Evolutionary conservation across 1,140 invertebrate species (phyloP).

Genomic region (Drosophila mauritiana): DNA sequence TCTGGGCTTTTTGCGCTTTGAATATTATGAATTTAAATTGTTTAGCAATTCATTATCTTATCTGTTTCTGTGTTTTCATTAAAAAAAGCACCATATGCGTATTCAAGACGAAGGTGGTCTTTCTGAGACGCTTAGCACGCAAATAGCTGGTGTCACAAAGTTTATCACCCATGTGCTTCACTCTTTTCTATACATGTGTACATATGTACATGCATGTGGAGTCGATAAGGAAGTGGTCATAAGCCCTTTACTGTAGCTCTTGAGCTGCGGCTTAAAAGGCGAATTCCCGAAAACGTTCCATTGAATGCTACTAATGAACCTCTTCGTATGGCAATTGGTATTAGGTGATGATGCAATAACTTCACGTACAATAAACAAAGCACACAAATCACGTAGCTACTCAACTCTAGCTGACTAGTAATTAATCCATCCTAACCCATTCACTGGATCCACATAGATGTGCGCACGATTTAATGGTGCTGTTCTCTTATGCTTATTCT

Average conservation of each 20-base stretch:
- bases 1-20: neutral
- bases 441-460: neutral
- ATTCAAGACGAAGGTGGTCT: conserved; percentile 19
- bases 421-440: conserved; percentile 21
- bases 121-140: conserved; percentile 23
- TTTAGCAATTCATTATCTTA: conserved; percentile 10
- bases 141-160: conserved; percentile 63
- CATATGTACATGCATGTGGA: conserved; percentile 16
- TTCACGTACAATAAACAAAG: conserved; percentile 15
- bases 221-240: conserved; percentile 30
- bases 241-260: conserved; percentile 25
- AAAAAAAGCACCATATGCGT: conserved; percentile 3
- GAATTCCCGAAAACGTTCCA: conserved; percentile 9
- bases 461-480: neutral
- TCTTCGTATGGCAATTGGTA: conserved; percentile 4
- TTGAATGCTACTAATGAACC: conserved; percentile 16
- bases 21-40: neutral
- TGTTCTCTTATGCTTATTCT: conserved; percentile 24
- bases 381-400: conserved; percentile 10
- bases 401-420: conserved; percentile 11
- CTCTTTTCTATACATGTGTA: neutral
- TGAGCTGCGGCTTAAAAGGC: conserved; percentile 29
- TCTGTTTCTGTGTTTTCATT: conserved; percentile 5
- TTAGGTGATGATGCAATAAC: conserved; percentile 15
- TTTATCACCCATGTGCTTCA: conserved; percentile 58